Percentiles rank a stretch among this genome's conserved stretches.
Evolutionary conservation across 2,113 vertebrate genomes (phyloP).

Genomic region (Pseudopipra pipra): DNA sequence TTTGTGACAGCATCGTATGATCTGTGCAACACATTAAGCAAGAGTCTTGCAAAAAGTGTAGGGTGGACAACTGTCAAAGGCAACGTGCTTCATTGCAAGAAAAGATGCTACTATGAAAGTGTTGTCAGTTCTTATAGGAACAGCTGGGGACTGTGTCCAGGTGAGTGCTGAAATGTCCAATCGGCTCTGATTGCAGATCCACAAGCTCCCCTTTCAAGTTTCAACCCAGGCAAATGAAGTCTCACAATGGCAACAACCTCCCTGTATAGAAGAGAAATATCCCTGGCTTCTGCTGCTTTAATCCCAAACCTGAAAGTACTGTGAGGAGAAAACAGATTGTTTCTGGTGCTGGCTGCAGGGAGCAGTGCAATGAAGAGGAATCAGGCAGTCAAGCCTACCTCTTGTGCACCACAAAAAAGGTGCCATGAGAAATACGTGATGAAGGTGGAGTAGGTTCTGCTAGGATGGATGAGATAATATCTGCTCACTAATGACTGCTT

Average conservation of each 20-base stretch:
- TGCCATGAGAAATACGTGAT: background rate
- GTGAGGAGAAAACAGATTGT: background rate
- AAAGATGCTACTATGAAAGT: background rate
- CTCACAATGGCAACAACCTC: background rate
- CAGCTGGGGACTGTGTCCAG: background rate
- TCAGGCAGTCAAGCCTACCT: background rate
- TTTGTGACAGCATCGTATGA: background rate
- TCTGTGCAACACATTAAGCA: background rate
- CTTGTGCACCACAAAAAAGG: background rate
- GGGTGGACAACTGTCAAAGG: background rate
- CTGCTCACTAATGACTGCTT: background rate
- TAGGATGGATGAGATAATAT: conserved; percentile 32
- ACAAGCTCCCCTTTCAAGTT: background rate
- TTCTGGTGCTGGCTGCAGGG: background rate
- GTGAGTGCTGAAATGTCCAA: background rate
- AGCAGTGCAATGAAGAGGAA: background rate
- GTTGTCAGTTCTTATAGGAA: background rate
- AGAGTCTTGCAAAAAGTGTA: background rate
- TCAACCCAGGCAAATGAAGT: background rate
- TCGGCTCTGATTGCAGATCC: background rate
- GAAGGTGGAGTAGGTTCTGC: background rate
- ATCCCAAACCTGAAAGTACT: background rate
- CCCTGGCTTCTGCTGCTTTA: background rate
- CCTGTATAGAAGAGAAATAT: background rate
- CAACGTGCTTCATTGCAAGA: background rate